Evolutionary conservation across 2,888 invertebrate species (phyloP), one percentile per base, ranked within the genome.

Genomic region (Andrena bicolor): DNA sequence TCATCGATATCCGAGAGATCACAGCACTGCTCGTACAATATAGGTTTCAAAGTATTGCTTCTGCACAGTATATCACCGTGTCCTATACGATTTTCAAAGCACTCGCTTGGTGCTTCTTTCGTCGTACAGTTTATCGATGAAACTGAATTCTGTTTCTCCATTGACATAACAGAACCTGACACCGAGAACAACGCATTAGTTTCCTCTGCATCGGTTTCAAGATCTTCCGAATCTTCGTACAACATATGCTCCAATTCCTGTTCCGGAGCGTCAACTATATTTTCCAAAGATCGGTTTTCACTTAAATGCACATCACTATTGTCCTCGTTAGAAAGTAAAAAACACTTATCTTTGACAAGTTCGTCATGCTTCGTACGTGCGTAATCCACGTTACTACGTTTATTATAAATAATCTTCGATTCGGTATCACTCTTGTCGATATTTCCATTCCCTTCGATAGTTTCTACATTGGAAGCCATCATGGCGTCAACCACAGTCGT

Each of bases 401-500:
- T 70, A 58, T 56, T 58, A 23, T 68, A 77, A 23, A 41, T 63
- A 65, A 78, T 61, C 35, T 83, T 76, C 70, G 73, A 64, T 70
- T 49, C 65, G 23, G 60, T 41, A 66, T 76, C 61, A 35, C 32
- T 71, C 60, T 56, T 71, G 3, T 74, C 69, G 16, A 77, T 78
- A 8, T 82, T 80, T 26, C 49, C 26, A 35, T 79, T 71, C 20
- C 32, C 66, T 64, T 76, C 61, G 30, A 76, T 63, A 66, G 65
- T 68, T 20, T 78, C 76, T 35, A 66, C 58, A 30, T 86, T 81
- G 28, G 90, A 81, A 66, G 84, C 88, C 64, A 93, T 89, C 81
- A 92, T 90, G 56, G 91, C 88, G 66, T 91, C 85, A 16, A 93
- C 90, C 69, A 93, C 90, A 68, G 87, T 90, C 70, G 91, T 90